A percentile compares a stretch with the other conserved stretches of the same genome.
Conservation (phyloP, 2,113 vertebrate genomes). For the Dendropsophus ebraccatus region DNA sequence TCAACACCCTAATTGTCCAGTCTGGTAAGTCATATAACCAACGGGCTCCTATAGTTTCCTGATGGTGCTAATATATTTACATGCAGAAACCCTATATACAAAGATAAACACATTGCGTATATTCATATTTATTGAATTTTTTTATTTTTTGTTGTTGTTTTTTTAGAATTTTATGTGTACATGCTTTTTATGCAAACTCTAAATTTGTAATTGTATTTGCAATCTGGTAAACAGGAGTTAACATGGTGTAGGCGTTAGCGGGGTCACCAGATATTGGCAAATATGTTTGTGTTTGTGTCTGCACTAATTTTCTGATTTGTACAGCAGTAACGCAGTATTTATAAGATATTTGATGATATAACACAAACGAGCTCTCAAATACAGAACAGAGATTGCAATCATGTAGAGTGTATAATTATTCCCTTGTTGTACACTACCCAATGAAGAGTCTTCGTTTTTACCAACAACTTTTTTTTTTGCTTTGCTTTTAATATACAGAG, state of each 20-base stretch:
- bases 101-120: too few relatives aligned
- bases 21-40: too few relatives aligned
- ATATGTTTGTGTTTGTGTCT: slow-evolving; percentile 49
- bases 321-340: neutral
- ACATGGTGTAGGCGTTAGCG: slow-evolving; percentile 5
- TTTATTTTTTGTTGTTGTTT: too few relatives aligned
- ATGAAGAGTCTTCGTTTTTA: neutral
- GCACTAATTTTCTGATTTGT: slow-evolving; percentile 23
- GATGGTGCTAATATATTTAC: too few relatives aligned
- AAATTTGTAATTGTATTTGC: slow-evolving; percentile 30
- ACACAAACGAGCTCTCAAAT: slow-evolving; percentile 18
- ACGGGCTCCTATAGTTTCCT: too few relatives aligned
- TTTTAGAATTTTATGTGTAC: too few relatives aligned
- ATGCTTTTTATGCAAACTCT: too few relatives aligned
- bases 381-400: neutral
- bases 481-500: neutral
- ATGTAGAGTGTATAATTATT: slow-evolving; percentile 11
- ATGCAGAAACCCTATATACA: too few relatives aligned
- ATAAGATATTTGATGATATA: slow-evolving; percentile 28
- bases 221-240: slow-evolving; percentile 39
- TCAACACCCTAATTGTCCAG: too few relatives aligned
- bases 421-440: neutral
- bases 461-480: neutral
- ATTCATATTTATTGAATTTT: neutral
- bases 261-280: slow-evolving; percentile 36